Evolutionary conservation across 1,140 invertebrate species (phyloP).

Genomic region (Leptopilina clavipes): DNA sequence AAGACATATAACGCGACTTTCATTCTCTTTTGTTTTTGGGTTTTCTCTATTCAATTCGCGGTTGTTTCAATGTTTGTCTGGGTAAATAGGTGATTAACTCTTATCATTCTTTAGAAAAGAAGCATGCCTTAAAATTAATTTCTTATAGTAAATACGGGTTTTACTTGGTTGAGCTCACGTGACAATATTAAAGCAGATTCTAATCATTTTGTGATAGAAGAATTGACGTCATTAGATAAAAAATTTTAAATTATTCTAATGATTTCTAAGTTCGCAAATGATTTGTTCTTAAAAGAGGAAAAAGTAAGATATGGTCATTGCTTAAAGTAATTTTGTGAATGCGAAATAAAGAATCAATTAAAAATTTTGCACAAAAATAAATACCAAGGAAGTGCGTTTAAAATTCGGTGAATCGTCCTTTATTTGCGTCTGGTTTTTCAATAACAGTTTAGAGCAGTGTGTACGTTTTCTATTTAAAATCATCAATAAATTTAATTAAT

Average conservation of each 20-base stretch:
- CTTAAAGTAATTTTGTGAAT: constrained; percentile 33
- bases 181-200: background rate
- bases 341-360: background rate
- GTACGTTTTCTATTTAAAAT: background rate
- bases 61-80: constrained; percentile 60
- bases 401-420: background rate
- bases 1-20: constrained; percentile 53
- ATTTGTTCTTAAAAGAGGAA: background rate
- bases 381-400: background rate
- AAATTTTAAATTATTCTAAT: no score
- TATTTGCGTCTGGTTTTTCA: constrained; percentile 15
- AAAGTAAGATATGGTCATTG: constrained; percentile 15
- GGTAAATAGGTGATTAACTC: constrained; percentile 64
- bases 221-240: background rate
- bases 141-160: background rate
- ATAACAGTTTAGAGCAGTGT: background rate
- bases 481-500: no score
- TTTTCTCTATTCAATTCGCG: constrained; percentile 48
- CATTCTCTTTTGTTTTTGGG: constrained; percentile 58
- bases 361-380: background rate
- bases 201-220: background rate
- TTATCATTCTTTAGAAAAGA: background rate
- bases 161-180: background rate
- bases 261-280: no score
- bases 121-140: constrained; percentile 15